Conservation (phyloP, 2,113 vertebrate genomes). For the Opisthocomus hoazin region DNA sequence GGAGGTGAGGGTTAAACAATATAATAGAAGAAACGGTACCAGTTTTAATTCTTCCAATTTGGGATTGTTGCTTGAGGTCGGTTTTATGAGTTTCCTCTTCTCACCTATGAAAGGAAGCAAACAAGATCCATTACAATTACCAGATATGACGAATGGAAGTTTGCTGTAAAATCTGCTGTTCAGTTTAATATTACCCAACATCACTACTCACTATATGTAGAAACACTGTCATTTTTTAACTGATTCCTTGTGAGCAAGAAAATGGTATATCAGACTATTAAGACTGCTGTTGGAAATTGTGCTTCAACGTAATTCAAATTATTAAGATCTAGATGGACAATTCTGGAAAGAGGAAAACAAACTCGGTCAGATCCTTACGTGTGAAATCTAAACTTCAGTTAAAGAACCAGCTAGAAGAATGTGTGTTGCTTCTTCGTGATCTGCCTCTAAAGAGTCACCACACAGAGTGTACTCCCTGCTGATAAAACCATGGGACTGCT, state of each 20-base stretch:
- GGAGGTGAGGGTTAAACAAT: background rate
- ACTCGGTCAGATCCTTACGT: background rate
- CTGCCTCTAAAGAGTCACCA: background rate
- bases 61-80: slow-evolving; percentile 69
- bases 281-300: background rate
- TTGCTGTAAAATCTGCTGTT: background rate
- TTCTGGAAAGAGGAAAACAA: background rate
- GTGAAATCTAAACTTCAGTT: background rate
- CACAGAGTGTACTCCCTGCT: background rate
- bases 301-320: background rate
- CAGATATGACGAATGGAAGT: background rate
- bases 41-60: slow-evolving; percentile 79
- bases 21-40: slow-evolving; percentile 62
- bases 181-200: background rate
- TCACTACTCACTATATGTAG: background rate
- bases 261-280: background rate
- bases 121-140: background rate
- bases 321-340: background rate
- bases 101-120: slow-evolving; percentile 68
- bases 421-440: background rate
- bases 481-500: background rate
- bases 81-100: slow-evolving; percentile 79
- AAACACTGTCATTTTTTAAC: background rate
- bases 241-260: background rate
- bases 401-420: background rate